Base-by-base conservation (phyloP, 1,140 invertebrate species). In the Luehdorfia chinensis region DNA sequence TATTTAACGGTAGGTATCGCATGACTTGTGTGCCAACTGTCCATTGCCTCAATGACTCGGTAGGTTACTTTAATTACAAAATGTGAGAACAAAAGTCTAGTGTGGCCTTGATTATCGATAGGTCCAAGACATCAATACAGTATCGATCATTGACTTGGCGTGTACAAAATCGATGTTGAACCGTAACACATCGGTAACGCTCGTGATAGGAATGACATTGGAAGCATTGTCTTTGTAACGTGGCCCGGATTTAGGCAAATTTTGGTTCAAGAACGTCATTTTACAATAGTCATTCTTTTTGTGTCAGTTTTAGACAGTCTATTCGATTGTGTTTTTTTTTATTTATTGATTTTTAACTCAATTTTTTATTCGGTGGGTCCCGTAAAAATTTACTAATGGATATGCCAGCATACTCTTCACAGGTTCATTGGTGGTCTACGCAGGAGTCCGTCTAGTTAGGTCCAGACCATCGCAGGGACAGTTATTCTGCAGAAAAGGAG, bases 171-270 rank as follows among this genome's bases (percentile, higher is more conserved):
- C 61, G 66, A 72, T 71, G 69, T 67, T 59, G 49, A 52, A 59
- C 62, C 45, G 52, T 31, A 64, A 59, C 54, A 61, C 61, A 55
- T 66, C 63, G 52, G 69, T 68, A 69, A 60, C 60, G 56, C 43
- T 80, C 75, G 76, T 80, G 76, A 66, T 67, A 8, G 31, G 57
- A 66, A 67, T 55, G 74, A 67, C 75, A 79, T 80, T 80, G 76
- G 39, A 48, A 46, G 37, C 55, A 71, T 75, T 79, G 73, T 79
- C 65, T 75, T 62, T 67, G 50, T 9, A 11, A 31, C 59, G 59
- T 55, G 48, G 60, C 66, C 75, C 70, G 75, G 68, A 78, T 79
- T 75, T 63, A 47, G 54, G 43, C 53, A 59, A 71, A 74, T 75
- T 73, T 76, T 59, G 59, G 62, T 68, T 70, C 69, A 73, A 75